phyloP scores from a whole-genome alignment of 2,888 invertebrate genomes.

The Microctonus brassicae region DNA sequence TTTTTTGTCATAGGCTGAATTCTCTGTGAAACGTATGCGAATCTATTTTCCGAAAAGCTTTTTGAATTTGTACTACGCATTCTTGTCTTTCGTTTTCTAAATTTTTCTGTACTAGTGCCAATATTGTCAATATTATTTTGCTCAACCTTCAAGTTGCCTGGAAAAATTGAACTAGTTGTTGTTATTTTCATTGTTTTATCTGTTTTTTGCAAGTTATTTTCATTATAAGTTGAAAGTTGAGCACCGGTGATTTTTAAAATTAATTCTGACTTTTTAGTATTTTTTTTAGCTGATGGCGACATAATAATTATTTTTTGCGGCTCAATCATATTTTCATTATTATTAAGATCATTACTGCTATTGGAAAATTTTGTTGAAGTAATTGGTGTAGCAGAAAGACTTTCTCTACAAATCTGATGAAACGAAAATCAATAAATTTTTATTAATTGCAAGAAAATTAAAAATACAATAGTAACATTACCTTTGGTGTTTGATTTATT shows the following conservation, averaged over 20 bases:
- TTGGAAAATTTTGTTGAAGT: background rate
- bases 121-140: slow-evolving; percentile 40
- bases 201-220: slow-evolving; percentile 29
- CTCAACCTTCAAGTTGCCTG: slow-evolving; percentile 41
- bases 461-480: background rate
- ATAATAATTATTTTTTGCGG: background rate
- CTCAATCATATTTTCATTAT: background rate
- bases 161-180: slow-evolving; percentile 10
- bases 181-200: slow-evolving; percentile 44
- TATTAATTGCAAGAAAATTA: background rate
- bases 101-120: slow-evolving; percentile 41
- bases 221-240: slow-evolving; percentile 26
- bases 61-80: slow-evolving; percentile 56
- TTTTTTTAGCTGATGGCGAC: background rate
- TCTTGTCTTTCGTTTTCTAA: slow-evolving; percentile 52
- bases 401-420: background rate
- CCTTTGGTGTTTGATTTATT: slow-evolving; percentile 19
- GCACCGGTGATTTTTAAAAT: slow-evolving; percentile 42
- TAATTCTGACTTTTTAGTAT: slow-evolving; percentile 35
- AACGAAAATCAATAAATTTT: background rate
- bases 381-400: background rate
- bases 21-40: slow-evolving; percentile 41
- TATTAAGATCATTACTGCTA: background rate
- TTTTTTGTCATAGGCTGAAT: slow-evolving; percentile 45
- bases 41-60: slow-evolving; percentile 57